A percentile compares a stretch with the other conserved stretches of the same genome.
Evolutionary conservation across 37 sponge, comb jelly and placozoan genomes (phyloP).

Genomic region (Halisarca cf. caerulea): DNA sequence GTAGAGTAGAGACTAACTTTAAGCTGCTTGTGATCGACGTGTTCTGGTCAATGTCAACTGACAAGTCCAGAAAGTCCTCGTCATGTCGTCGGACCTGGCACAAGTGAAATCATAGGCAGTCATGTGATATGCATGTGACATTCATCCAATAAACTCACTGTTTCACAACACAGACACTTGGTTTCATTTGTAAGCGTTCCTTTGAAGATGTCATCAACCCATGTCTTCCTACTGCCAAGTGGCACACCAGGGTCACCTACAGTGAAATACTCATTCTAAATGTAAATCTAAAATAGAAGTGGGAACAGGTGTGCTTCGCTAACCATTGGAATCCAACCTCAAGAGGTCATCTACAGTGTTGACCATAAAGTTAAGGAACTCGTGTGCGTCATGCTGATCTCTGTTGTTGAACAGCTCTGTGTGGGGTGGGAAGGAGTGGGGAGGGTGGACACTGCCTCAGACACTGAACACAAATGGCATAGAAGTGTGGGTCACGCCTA

Average conservation of each 20-base stretch:
- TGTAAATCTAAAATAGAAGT: no score
- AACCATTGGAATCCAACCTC: conserved; percentile 5
- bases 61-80: conserved; percentile 95
- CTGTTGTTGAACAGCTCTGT: conserved; percentile 87
- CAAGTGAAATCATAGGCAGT: background rate
- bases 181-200: conserved; percentile 95
- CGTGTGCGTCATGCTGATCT: conserved; percentile 98
- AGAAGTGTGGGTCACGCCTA: no score
- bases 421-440: no score
- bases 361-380: conserved; percentile 96
- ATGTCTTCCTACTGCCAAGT: conserved; percentile 30
- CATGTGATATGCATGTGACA: conserved; percentile 26
- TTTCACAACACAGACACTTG: conserved; percentile 92
- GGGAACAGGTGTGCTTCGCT: background rate
- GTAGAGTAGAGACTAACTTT: conserved; percentile 47
- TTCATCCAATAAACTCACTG: conserved; percentile 35
- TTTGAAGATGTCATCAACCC: conserved; percentile 92
- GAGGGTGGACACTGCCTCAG: no score
- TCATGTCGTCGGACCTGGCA: conserved; percentile 79
- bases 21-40: conserved; percentile 93
- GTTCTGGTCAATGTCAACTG: conserved; percentile 96
- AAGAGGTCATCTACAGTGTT: conserved; percentile 92
- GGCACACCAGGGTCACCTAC: no score
- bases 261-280: no score
- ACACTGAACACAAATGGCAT: no score